phyloP scores from a whole-genome alignment of 2,888 invertebrate genomes.

The Gymnosoma rotundatum region DNA sequence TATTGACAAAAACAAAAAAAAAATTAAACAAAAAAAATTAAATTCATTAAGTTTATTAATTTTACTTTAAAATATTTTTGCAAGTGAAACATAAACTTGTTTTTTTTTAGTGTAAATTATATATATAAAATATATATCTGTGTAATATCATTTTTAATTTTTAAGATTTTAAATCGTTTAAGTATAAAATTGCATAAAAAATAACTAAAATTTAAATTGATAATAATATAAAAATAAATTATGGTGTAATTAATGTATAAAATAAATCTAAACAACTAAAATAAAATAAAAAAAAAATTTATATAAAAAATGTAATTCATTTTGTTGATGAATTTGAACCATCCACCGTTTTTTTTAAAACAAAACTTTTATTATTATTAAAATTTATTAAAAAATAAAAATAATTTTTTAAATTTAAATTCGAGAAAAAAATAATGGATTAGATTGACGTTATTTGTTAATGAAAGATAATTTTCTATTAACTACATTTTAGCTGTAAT shows the following conservation, averaged over 20 bases:
- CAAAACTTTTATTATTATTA: conserved; percentile 58
- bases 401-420: conserved; percentile 49
- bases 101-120: conserved; percentile 67
- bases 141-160: conserved; percentile 66
- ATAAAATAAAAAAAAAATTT: conserved; percentile 65
- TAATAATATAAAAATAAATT: conserved; percentile 35
- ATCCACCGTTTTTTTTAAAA: conserved; percentile 79
- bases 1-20: conserved; percentile 31
- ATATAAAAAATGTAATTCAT: conserved; percentile 73
- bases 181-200: conserved; percentile 69
- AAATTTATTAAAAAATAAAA: conserved; percentile 23
- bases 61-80: conserved; percentile 13
- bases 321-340: conserved; percentile 77
- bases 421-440: conserved; percentile 10
- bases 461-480: not conserved
- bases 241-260: conserved; percentile 69
- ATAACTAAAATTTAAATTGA: conserved; percentile 48
- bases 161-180: conserved; percentile 73
- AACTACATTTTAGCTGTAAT: conserved; percentile 33
- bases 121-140: conserved; percentile 62
- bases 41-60: conserved; percentile 61
- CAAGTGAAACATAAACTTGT: conserved; percentile 22
- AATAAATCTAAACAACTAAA: conserved; percentile 60
- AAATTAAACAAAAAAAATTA: not conserved
- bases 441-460: not conserved